Conservation (phyloP, 2,888 invertebrate genomes). For the Conistra vaccinii region DNA sequence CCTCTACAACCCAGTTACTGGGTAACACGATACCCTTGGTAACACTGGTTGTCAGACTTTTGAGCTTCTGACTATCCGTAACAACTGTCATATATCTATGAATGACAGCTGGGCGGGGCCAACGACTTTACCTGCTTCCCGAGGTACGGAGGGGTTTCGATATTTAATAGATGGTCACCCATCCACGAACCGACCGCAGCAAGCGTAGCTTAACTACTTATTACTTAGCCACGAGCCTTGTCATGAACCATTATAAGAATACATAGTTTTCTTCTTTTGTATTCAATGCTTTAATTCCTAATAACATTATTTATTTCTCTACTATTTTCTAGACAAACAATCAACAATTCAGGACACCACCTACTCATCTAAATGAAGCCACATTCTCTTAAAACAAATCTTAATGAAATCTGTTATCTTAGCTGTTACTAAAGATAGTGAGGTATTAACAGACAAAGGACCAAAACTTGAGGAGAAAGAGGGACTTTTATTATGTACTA, state of each 20-base stretch:
- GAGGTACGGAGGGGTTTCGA: too few species aligned
- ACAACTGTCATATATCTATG: too few species aligned
- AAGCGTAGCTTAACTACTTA: too few species aligned
- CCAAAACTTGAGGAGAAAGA: background rate
- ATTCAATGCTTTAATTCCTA: background rate
- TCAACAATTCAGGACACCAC: background rate
- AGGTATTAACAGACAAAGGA: slow-evolving; percentile 1
- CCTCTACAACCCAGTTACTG: too few species aligned
- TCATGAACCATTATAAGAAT: background rate
- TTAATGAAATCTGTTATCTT: slow-evolving; percentile 52
- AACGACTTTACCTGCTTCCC: too few species aligned
- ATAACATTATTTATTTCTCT: background rate
- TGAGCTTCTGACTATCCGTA: too few species aligned
- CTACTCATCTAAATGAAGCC: slow-evolving; percentile 5
- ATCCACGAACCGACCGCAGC: too few species aligned
- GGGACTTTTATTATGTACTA: background rate
- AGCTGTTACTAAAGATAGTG: background rate
- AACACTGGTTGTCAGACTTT: too few species aligned
- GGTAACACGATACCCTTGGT: too few species aligned
- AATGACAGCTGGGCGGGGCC: too few species aligned
- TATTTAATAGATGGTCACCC: too few species aligned
- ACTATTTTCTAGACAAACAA: background rate
- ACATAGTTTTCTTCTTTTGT: background rate
- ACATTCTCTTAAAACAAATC: slow-evolving; percentile 17
- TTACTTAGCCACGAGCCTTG: too few species aligned